Conservation (phyloP, 1,140 invertebrate species). For the Oscheius sp. region DNA sequence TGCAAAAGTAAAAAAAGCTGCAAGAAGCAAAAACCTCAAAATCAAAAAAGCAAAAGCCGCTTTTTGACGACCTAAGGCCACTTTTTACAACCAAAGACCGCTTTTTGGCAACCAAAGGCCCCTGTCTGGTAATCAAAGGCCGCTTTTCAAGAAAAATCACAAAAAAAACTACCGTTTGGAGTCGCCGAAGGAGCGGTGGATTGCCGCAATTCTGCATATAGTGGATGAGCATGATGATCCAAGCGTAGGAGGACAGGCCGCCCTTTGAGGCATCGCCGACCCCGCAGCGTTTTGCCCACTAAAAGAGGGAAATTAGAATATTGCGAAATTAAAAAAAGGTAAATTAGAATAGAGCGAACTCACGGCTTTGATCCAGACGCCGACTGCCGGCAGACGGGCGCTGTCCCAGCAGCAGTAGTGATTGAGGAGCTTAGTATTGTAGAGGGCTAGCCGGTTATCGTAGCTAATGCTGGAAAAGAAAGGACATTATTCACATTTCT, state of each 20-base stretch:
- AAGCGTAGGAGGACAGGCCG: constrained; percentile 90
- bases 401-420: constrained; percentile 74
- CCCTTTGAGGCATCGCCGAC: constrained; percentile 91
- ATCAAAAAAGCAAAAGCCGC: too few species aligned
- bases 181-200: constrained; percentile 79
- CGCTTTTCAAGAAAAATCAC: too few species aligned
- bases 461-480: constrained; percentile 79
- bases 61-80: too few species aligned
- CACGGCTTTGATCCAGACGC: constrained; percentile 61
- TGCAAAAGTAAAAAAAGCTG: too few species aligned
- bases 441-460: constrained; percentile 87
- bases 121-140: too few species aligned
- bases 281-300: constrained; percentile 85
- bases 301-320: constrained; percentile 50
- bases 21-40: too few species aligned
- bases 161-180: constrained; percentile 72
- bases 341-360: constrained; percentile 4
- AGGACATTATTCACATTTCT: background rate
- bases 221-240: constrained; percentile 89
- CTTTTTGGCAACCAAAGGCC: too few species aligned
- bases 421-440: constrained; percentile 86
- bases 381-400: constrained; percentile 1
- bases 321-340: constrained; percentile 51
- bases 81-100: too few species aligned
- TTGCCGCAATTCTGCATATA: constrained; percentile 82